Conservation (phyloP, 2,888 invertebrate species). For the Polyommatus icarus region DNA sequence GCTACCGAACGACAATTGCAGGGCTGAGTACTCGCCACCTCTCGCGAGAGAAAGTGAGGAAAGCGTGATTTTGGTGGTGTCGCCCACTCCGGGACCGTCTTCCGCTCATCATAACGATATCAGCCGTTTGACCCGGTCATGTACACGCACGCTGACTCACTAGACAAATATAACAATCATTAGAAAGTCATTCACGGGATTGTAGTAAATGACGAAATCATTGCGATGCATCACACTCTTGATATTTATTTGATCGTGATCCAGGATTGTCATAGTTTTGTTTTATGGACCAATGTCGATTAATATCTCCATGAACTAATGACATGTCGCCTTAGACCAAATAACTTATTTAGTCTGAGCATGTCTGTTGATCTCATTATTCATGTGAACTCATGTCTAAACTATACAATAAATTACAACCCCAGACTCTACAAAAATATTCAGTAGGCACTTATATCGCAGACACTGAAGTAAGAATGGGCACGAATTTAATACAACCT, state of each 20-base stretch:
- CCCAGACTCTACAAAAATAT: background rate
- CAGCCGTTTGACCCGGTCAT: conserved; percentile 30
- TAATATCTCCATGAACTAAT: too few species aligned
- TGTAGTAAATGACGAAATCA: background rate
- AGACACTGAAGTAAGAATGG: background rate
- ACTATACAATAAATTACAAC: background rate
- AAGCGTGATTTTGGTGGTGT: conserved; percentile 78
- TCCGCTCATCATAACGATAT: conserved; percentile 40
- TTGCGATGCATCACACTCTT: background rate
- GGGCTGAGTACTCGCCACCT: conserved; percentile 79
- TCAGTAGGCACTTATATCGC: background rate
- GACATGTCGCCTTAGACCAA: too few species aligned
- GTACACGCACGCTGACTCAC: conserved; percentile 23
- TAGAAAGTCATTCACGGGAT: conserved; percentile 21
- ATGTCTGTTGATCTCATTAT: too few species aligned
- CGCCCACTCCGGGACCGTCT: conserved; percentile 62
- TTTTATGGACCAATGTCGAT: background rate
- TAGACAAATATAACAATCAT: conserved; percentile 18
- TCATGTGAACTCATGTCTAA: background rate
- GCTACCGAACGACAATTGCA: conserved; percentile 76
- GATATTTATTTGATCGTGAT: background rate
- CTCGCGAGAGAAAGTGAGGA: conserved; percentile 77
- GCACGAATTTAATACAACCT: background rate
- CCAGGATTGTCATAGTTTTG: background rate
- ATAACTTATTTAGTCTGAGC: too few species aligned